phyloP scores from a whole-genome alignment of 2,888 invertebrate species.

The Liopterus haemorrhoidalis region DNA sequence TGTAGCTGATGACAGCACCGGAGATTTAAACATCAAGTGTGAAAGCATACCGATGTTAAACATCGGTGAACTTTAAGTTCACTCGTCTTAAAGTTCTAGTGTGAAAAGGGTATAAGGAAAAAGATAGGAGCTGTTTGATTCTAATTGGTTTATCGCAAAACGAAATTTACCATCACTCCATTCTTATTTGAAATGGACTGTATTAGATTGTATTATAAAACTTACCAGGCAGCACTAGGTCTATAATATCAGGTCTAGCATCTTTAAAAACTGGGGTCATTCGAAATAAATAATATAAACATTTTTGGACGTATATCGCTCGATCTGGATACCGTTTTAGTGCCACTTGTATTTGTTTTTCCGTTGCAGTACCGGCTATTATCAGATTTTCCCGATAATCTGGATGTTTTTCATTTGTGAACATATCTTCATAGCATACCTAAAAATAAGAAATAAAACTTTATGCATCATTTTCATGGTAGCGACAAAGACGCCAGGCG shows the following conservation, averaged over 20 bases:
- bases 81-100: too few relatives aligned
- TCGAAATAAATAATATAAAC: conserved; percentile 56
- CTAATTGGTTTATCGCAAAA: background rate
- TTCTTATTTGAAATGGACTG: too few relatives aligned
- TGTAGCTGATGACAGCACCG: too few relatives aligned
- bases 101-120: too few relatives aligned
- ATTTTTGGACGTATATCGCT: conserved; percentile 59
- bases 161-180: too few relatives aligned
- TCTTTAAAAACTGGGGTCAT: conserved; percentile 45
- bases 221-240: conserved; percentile 51
- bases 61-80: too few relatives aligned
- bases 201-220: background rate
- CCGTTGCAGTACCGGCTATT: conserved; percentile 54
- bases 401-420: conserved; percentile 45
- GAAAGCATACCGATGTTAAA: too few relatives aligned
- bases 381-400: conserved; percentile 45
- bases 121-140: background rate
- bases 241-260: conserved; percentile 57
- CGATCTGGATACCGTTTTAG: conserved; percentile 53
- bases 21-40: too few relatives aligned
- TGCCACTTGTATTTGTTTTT: conserved; percentile 54
- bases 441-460: conserved; percentile 53
- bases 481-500: conserved; percentile 45
- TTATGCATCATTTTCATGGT: conserved; percentile 49
- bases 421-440: conserved; percentile 50